A percentile compares a stretch with the other conserved stretches of the same genome.
Conservation (phyloP, 2,888 invertebrate genomes). For the Drosophila infuscata region DNA sequence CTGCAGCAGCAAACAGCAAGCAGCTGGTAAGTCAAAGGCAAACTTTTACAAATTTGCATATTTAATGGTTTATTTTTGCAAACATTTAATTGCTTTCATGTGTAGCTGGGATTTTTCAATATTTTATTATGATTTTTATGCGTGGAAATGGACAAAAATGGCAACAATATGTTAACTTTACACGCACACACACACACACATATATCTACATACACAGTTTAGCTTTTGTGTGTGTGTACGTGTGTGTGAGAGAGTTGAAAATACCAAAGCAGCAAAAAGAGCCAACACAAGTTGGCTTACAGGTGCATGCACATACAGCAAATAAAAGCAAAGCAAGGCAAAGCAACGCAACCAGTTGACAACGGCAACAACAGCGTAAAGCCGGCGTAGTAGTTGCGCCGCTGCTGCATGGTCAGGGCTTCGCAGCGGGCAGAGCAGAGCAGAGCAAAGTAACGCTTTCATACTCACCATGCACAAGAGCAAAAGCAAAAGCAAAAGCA, state of each 20-base stretch:
- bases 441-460: slow-evolving; percentile 36
- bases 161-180: slow-evolving; percentile 75
- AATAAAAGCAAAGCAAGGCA: slow-evolving; percentile 57
- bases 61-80: slow-evolving; percentile 32
- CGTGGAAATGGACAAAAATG: slow-evolving; percentile 52
- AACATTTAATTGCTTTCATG: slow-evolving; percentile 27
- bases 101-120: slow-evolving; percentile 9
- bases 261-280: slow-evolving; percentile 52
- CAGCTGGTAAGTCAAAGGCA: slow-evolving; percentile 55
- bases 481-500: background rate
- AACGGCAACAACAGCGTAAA: slow-evolving; percentile 18
- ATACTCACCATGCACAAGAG: slow-evolving; percentile 44
- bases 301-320: slow-evolving; percentile 69
- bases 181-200: slow-evolving; percentile 27
- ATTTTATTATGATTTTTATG: slow-evolving; percentile 40
- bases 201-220: slow-evolving; percentile 16
- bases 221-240: background rate
- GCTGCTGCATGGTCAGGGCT: slow-evolving; percentile 70
- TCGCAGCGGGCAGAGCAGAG: slow-evolving; percentile 40
- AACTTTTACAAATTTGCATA: slow-evolving; percentile 28
- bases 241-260: slow-evolving; percentile 47
- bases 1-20: slow-evolving; percentile 10
- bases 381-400: slow-evolving; percentile 21
- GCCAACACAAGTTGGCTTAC: slow-evolving; percentile 57
- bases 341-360: slow-evolving; percentile 69